Evolutionary conservation across 2,113 vertebrate genomes (phyloP).

Genomic region (Salvelinus sp.): DNA sequence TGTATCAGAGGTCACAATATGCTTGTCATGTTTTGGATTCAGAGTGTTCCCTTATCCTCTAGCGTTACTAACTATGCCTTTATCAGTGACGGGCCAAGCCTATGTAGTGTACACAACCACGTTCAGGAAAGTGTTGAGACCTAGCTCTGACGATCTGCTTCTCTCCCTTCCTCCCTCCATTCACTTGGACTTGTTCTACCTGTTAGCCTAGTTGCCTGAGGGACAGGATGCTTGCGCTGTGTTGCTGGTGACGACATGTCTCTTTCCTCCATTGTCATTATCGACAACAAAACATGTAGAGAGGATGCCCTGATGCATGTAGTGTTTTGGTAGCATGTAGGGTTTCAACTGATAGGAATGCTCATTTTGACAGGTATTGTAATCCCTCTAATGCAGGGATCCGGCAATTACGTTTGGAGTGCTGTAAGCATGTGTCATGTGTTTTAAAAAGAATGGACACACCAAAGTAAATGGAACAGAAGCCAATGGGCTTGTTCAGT

Average conservation of each 20-base stretch:
- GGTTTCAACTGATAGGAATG: neutral
- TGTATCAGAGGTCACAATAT: neutral
- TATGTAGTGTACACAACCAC: neutral
- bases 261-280: neutral
- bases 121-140: no score
- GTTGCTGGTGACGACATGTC: neutral
- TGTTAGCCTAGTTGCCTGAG: conserved; percentile 36
- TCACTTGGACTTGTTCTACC: conserved; percentile 38
- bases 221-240: neutral
- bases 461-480: neutral
- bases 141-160: neutral
- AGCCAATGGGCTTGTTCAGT: neutral
- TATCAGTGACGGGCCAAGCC: conserved; percentile 1
- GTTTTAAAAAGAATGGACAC: neutral
- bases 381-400: neutral
- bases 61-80: neutral
- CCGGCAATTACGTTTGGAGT: neutral
- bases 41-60: no score
- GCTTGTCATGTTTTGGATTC: neutral
- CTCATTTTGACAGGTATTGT: neutral
- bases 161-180: conserved; percentile 23
- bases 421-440: neutral
- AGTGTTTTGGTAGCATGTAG: no score
- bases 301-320: neutral
- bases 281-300: neutral